Base-by-base conservation (phyloP, 30 jellyfish, hydroid and myxozoan species). In the Hydractinia echinata region DNA sequence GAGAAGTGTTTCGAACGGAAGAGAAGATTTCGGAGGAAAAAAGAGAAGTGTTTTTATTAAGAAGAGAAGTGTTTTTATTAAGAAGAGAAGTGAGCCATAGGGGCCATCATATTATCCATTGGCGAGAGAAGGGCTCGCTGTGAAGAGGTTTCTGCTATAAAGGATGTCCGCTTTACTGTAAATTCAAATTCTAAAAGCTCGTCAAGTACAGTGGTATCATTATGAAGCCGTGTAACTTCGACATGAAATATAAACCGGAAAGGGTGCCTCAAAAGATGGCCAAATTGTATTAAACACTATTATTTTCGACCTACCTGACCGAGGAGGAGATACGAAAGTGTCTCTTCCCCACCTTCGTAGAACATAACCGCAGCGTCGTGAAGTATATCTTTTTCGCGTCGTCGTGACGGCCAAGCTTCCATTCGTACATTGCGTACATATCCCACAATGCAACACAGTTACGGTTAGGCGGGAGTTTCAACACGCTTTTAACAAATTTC, bases 371-470 rank as follows among this genome's bases (percentile, higher is more conserved):
- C 15, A 93, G 50, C 54, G 96, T 88, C 83, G 89, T 85, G 84
- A 76, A 87, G 53, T 74, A 88, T 19, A 93, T 79, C 67, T 95
- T 89, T 30, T 84, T 70, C 7, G 96, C 86, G 19, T 87, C 95
- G 16, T 83, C 90, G 49, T 54, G 82, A 78, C 61, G 79, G 10
- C 99, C 99, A 68, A 71, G 74, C 81, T 82, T 83, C 81, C 84
- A 84, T 76, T 93, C 96, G 56, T 66, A 87, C 21, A 52, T 16
- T n/a, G 95, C 96, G 82, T 83, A 93, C 76, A 88, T 61, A 53
- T 67, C 76, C 99, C 99, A 93, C 21, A 93, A 69, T 53, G 77
- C 87, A 13, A 93, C 61, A 73, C 92, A 82, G 61, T 69, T 81
- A 72, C 99, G 83, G 72, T 93, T 93, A 16, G 89, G 72, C 9